A percentile compares a stretch with the other conserved stretches of the same genome.
phyloP scores from a whole-genome alignment of 2,113 vertebrate species.

The Atlantisia rogersi region DNA sequence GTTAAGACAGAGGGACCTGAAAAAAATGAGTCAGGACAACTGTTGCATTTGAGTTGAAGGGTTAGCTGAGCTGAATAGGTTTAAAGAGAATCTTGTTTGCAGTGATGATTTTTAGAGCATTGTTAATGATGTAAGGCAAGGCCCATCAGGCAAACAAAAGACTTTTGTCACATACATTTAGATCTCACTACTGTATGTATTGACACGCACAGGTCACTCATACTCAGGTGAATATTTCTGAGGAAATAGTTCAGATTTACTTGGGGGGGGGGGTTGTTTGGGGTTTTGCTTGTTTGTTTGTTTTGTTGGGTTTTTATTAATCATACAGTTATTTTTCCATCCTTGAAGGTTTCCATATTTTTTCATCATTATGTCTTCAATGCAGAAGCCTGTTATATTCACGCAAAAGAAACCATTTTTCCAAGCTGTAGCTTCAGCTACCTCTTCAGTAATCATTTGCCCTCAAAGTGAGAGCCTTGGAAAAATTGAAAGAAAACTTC shows the following conservation, averaged over 20 bases:
- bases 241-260: neutral
- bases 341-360: neutral
- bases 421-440: neutral
- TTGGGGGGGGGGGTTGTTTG: neutral
- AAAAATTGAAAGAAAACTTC: neutral
- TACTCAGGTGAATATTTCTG: neutral
- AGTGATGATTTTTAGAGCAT: neutral
- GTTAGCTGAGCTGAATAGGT: neutral
- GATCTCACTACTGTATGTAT: neutral
- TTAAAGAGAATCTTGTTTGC: neutral
- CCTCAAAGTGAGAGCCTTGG: neutral
- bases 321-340: neutral
- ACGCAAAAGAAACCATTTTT: neutral
- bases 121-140: neutral
- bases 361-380: neutral
- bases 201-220: neutral
- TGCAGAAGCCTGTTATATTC: neutral
- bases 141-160: neutral
- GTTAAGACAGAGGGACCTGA: neutral
- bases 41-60: neutral
- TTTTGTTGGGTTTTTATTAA: neutral
- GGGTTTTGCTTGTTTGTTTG: no score
- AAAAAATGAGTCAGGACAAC: neutral
- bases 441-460: neutral
- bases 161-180: neutral